Conservation (phyloP, 2,797 vertebrate genomes). For the Eulemur rubriventer region DNA sequence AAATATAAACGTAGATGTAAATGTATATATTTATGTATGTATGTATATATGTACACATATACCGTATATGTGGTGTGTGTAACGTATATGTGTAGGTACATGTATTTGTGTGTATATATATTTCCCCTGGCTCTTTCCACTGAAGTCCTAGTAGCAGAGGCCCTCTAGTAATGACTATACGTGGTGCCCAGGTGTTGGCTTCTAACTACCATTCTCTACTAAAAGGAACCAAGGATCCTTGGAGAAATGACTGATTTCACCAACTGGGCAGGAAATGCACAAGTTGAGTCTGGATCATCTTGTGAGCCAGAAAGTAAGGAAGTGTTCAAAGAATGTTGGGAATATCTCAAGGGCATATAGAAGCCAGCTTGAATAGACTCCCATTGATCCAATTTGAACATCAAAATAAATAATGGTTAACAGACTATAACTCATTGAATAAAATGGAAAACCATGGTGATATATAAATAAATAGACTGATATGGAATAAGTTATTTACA, state of each 20-base stretch:
- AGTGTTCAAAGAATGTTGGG: not conserved
- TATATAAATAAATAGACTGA: not conserved
- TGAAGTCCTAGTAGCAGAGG: not conserved
- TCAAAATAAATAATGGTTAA: not conserved
- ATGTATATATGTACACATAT: not conserved
- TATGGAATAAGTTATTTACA: not conserved
- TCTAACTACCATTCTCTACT: not conserved
- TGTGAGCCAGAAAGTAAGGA: slow-evolving; percentile 39
- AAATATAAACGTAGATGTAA: not conserved
- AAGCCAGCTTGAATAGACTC: slow-evolving; percentile 1
- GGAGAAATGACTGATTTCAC: not conserved
- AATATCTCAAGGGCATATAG: not conserved
- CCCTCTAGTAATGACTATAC: not conserved
- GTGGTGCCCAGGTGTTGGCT: not conserved
- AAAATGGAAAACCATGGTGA: not conserved
- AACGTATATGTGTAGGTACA: not conserved
- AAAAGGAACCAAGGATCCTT: not conserved
- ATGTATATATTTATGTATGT: not conserved
- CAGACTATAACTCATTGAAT: not conserved
- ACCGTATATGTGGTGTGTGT: not conserved
- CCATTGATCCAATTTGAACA: not conserved
- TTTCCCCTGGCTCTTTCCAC: not conserved
- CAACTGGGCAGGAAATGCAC: not conserved
- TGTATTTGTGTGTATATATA: not conserved
- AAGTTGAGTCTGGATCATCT: not conserved